Percentiles rank a stretch among this genome's conserved stretches.
phyloP scores from a whole-genome alignment of 1,140 invertebrate species.

The Diabrotica virgifera region DNA sequence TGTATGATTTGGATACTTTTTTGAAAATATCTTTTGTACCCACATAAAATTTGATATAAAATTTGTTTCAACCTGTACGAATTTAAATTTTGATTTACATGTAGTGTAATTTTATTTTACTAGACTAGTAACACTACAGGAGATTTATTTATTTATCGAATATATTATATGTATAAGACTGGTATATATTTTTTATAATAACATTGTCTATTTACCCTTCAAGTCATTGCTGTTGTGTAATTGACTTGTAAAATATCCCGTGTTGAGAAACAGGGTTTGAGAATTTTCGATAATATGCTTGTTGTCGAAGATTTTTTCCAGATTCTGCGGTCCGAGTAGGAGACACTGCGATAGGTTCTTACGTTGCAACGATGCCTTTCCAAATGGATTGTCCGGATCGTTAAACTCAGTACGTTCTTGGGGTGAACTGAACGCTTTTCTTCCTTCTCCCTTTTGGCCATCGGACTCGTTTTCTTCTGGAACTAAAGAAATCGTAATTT shows the following conservation, averaged over 20 bases:
- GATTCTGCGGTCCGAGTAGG: conserved; percentile 44
- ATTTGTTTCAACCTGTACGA: too few species aligned
- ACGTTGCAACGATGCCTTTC: conserved; percentile 37
- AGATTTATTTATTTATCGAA: too few species aligned
- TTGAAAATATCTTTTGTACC: too few species aligned
- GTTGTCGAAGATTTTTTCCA: conserved; percentile 47
- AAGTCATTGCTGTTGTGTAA: conserved; percentile 20
- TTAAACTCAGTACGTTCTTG: conserved; percentile 44
- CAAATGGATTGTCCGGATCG: conserved; percentile 31
- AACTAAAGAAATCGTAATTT: conserved; percentile 33
- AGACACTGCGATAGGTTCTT: conserved; percentile 42
- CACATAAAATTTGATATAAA: too few species aligned
- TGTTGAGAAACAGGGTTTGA: conserved; percentile 43
- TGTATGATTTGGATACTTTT: too few species aligned
- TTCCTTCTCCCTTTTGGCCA: conserved; percentile 21
- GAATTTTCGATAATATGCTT: conserved; percentile 46
- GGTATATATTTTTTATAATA: background rate
- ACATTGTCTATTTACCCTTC: background rate
- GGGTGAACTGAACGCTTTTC: conserved; percentile 48
- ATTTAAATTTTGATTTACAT: too few species aligned
- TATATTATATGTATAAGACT: too few species aligned
- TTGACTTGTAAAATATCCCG: conserved; percentile 43
- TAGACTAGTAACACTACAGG: too few species aligned
- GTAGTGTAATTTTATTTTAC: too few species aligned
- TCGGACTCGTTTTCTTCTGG: conserved; percentile 41